These are phyloP conservation scores for Lophochroa leadbeateri DNA, from an alignment of 2,113 vertebrate genomes.

Conservation along the genomic window DNA sequence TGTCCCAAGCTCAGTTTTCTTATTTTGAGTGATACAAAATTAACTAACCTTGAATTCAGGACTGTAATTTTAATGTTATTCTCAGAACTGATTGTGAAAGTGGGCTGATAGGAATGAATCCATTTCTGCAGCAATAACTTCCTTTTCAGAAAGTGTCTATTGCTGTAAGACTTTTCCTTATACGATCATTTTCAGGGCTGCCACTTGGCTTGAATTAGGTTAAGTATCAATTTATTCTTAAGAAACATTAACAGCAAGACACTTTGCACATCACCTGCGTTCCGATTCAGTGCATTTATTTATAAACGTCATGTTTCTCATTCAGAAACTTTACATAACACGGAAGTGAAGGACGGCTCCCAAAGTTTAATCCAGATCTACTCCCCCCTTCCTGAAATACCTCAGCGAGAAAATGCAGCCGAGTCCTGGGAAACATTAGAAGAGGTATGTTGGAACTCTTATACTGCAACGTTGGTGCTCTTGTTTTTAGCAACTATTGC, in stretches of 20 bases:
- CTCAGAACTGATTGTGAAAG: neutral
- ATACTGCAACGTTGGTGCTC: neutral
- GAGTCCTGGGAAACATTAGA: conserved; percentile 94
- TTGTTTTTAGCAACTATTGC: neutral
- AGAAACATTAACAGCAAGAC: neutral
- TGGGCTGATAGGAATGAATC: neutral
- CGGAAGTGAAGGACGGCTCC: conserved; percentile 39
- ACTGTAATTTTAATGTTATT: neutral
- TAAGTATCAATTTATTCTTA: neutral
- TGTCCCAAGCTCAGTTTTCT: neutral
- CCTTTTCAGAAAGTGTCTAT: neutral
- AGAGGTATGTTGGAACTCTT: conserved; percentile 74
- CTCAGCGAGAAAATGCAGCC: conserved; percentile 86
- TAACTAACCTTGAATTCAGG: neutral
- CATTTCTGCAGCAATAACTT: neutral
- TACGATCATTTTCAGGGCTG: neutral
- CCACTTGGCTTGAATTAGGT: neutral
- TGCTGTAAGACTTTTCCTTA: neutral
- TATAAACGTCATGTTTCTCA: conserved; percentile 7
- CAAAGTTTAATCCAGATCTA: conserved; percentile 74
- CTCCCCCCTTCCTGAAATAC: conserved; percentile 85
- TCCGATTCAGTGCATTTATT: neutral
- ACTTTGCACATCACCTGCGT: neutral
- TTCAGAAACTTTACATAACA: conserved; percentile 53
- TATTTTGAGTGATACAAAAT: neutral